Evolutionary conservation across 2,888 invertebrate species (phyloP).

Genomic region (Ophion ellenae): DNA sequence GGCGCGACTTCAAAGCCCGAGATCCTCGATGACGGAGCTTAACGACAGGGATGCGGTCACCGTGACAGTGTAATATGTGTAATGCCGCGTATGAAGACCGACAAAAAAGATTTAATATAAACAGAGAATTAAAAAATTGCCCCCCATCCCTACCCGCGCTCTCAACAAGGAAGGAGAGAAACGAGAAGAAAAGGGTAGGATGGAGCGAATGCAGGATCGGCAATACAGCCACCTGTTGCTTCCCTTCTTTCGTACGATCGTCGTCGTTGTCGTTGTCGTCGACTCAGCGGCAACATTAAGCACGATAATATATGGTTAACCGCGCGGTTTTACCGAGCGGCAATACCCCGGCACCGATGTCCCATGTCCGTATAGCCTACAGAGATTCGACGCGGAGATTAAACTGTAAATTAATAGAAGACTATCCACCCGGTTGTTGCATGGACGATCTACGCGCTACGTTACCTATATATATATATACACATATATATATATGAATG

Average conservation of each 20-base stretch:
- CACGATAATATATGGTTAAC: slow-evolving; percentile 70
- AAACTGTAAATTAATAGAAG: slow-evolving; percentile 75
- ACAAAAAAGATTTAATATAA: slow-evolving; percentile 32
- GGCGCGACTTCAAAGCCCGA: slow-evolving; percentile 39
- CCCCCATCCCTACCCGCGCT: not conserved
- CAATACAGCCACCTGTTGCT: slow-evolving; percentile 66
- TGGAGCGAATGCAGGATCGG: slow-evolving; percentile 54
- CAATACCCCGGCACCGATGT: slow-evolving; percentile 73
- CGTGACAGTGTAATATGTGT: slow-evolving; percentile 61
- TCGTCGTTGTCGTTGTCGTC: slow-evolving; percentile 58
- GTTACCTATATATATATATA: not conserved
- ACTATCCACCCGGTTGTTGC: slow-evolving; percentile 49
- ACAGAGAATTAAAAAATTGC: slow-evolving; percentile 33
- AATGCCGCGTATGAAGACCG: slow-evolving; percentile 9
- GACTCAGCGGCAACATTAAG: slow-evolving; percentile 62
- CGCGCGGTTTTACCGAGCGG: slow-evolving; percentile 58
- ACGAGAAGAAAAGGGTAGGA: not conserved
- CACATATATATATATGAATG: not conserved
- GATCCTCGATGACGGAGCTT: slow-evolving; percentile 63
- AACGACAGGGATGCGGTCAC: slow-evolving; percentile 61
- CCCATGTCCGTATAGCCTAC: slow-evolving; percentile 68
- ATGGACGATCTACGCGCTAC: slow-evolving; percentile 41
- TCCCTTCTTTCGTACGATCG: slow-evolving; percentile 62
- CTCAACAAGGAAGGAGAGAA: not conserved
- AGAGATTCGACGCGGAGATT: slow-evolving; percentile 76